Evolutionary conservation across 2,888 invertebrate species (phyloP).

Genomic region (Lumbricus terrestris): DNA sequence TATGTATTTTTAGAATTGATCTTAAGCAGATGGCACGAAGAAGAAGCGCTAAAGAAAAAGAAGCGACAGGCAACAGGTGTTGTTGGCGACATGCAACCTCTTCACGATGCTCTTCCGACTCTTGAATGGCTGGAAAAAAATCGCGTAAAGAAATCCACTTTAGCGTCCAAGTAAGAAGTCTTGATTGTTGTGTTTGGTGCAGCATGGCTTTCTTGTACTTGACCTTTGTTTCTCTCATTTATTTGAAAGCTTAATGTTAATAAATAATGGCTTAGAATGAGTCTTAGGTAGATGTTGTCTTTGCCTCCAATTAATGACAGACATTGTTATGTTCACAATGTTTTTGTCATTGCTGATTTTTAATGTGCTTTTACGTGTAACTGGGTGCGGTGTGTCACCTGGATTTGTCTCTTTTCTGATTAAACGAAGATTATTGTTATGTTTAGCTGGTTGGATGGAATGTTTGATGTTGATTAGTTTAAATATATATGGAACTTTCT

Average conservation of each 20-base stretch:
- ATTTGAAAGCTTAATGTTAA: background rate
- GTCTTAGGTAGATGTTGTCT: background rate
- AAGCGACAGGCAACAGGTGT: slow-evolving; percentile 48
- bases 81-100: slow-evolving; percentile 52
- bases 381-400: too few species aligned
- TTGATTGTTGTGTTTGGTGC: background rate
- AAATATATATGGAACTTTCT: background rate
- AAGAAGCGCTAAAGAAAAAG: slow-evolving; percentile 46
- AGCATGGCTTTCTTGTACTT: background rate
- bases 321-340: too few species aligned
- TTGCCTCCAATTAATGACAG: too few species aligned
- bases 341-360: too few species aligned
- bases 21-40: background rate
- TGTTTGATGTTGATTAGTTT: background rate
- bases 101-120: slow-evolving; percentile 54
- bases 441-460: background rate
- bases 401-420: too few species aligned
- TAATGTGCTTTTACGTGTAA: too few species aligned
- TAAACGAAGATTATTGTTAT: too few species aligned
- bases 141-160: background rate
- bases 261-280: background rate
- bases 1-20: background rate
- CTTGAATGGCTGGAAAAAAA: slow-evolving; percentile 47
- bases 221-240: background rate
- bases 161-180: background rate